A percentile compares a stretch with the other conserved stretches of the same genome.
Evolutionary conservation across 1,140 invertebrate species (phyloP).

Genomic region (Atta colombica): DNA sequence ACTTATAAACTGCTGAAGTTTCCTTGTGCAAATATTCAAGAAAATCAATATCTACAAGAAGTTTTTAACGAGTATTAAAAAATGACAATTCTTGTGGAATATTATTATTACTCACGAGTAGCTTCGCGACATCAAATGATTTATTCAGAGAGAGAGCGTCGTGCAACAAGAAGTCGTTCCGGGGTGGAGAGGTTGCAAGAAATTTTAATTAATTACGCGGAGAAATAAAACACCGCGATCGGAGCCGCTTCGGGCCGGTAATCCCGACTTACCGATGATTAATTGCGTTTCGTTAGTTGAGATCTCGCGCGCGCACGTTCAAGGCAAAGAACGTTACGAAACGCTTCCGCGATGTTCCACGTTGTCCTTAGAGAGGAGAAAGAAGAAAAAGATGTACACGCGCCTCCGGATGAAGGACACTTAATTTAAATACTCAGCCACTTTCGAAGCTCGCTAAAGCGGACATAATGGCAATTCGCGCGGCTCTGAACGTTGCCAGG

Average conservation of each 20-base stretch:
- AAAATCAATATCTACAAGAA: conserved; percentile 16
- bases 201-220: conserved; percentile 63
- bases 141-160: conserved; percentile 45
- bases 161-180: conserved; percentile 45
- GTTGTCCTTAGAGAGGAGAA: background rate
- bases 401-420: conserved; percentile 64
- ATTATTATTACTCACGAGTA: conserved; percentile 37
- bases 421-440: conserved; percentile 73
- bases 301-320: background rate
- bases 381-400: conserved; percentile 39
- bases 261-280: conserved; percentile 63
- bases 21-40: background rate
- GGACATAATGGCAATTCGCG: conserved; percentile 74
- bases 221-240: conserved; percentile 59
- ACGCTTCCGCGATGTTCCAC: conserved; percentile 16
- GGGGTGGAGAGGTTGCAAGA: conserved; percentile 46
- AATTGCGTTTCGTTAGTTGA: conserved; percentile 57
- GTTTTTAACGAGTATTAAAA: conserved; percentile 32
- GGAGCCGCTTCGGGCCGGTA: conserved; percentile 41
- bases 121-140: conserved; percentile 59
- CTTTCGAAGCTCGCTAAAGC: conserved; percentile 67
- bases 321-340: conserved; percentile 18
- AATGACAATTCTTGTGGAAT: conserved; percentile 16
- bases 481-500: conserved; percentile 64
- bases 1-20: background rate